These are phyloP conservation scores for Drepanosiphum platanoidis DNA, from an alignment of 2,888 invertebrate species.

Conservation along the genomic window DNA sequence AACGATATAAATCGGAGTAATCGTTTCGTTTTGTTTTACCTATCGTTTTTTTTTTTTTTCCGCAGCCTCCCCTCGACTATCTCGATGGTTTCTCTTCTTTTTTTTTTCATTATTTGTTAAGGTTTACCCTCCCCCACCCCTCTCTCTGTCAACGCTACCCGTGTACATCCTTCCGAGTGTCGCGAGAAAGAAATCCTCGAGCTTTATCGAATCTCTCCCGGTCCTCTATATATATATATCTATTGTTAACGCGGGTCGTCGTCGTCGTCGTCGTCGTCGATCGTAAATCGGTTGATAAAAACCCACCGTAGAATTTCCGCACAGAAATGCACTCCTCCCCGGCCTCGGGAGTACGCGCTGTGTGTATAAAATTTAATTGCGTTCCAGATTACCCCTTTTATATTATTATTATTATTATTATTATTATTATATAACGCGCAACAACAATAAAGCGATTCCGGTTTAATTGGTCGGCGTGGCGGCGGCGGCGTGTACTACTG, in stretches of 20 bases:
- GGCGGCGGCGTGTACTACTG: too few relatives aligned
- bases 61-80: background rate
- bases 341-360: background rate
- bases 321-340: too few relatives aligned
- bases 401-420: background rate
- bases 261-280: constrained; percentile 9
- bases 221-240: too few relatives aligned
- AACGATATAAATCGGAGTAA: background rate
- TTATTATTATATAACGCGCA: constrained; percentile 2
- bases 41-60: background rate
- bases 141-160: background rate
- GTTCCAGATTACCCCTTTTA: constrained; percentile 42
- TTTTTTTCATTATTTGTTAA: too few relatives aligned
- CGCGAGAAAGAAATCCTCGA: background rate
- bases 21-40: background rate
- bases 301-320: too few relatives aligned
- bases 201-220: constrained; percentile 8
- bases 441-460: constrained; percentile 51
- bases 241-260: background rate
- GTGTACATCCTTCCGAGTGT: background rate
- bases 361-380: constrained; percentile 53
- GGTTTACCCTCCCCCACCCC: background rate
- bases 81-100: background rate
- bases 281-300: constrained; percentile 48
- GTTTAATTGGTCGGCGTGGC: constrained; percentile 23